These are phyloP conservation scores for Tadarida brasiliensis DNA, from an alignment of 2,797 vertebrate species.

Conservation along the genomic window DNA sequence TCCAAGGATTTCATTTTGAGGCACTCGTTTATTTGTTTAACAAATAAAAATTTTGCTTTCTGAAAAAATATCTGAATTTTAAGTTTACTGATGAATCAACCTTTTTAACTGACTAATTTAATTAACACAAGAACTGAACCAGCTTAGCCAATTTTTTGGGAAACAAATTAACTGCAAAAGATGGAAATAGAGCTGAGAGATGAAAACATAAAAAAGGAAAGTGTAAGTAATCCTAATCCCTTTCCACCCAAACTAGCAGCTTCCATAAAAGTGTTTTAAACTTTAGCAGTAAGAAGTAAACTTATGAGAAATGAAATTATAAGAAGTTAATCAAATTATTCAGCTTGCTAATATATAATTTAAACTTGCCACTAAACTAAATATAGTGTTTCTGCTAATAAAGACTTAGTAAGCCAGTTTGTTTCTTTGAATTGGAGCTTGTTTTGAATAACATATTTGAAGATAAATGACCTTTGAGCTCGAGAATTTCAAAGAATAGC, in stretches of 20 bases:
- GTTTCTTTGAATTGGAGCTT: slow-evolving; percentile 26
- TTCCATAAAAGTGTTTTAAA: slow-evolving; percentile 50
- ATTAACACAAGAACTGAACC: background rate
- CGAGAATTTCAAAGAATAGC: slow-evolving; percentile 35
- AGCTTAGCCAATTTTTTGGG: background rate
- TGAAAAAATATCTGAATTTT: slow-evolving; percentile 39
- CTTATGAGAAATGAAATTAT: background rate
- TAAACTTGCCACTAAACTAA: background rate
- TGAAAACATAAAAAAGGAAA: slow-evolving; percentile 23
- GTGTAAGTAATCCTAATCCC: background rate
- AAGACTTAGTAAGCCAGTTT: background rate
- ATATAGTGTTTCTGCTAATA: background rate
- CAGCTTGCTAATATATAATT: background rate
- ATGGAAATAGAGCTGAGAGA: slow-evolving; percentile 54
- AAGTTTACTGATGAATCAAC: slow-evolving; percentile 32
- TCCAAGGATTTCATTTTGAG: background rate
- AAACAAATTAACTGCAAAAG: background rate
- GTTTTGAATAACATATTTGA: slow-evolving; percentile 1
- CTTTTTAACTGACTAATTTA: slow-evolving; percentile 1
- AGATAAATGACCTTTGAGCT: background rate
- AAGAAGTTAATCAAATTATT: slow-evolving; percentile 49
- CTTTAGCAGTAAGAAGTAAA: slow-evolving; percentile 20
- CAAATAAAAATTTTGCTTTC: slow-evolving; percentile 23
- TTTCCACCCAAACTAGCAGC: background rate
- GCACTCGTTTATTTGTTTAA: background rate